Base-by-base conservation (phyloP, 2,797 vertebrate genomes). In the Phyllotis vaccarum region DNA sequence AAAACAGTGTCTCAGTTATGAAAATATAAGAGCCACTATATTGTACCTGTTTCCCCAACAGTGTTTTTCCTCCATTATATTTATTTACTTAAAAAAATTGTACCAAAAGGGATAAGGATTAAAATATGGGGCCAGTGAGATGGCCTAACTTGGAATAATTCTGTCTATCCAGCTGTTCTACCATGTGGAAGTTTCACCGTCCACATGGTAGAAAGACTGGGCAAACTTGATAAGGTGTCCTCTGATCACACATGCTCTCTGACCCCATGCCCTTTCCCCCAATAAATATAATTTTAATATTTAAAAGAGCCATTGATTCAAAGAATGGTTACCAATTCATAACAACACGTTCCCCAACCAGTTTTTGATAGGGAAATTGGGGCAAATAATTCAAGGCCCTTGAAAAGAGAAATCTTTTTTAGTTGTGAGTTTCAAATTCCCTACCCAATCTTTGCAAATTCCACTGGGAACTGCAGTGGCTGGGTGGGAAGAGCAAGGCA, bases 381-480 rank as follows among this genome's bases (percentile, higher is more conserved):
- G 93, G 75, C 46, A 60, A 66, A 80, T 22, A 86, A 96, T 82
- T 82, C 11, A 85, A 85, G 92, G 92, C 88, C 62, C 78, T 64
- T 70, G 90, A 58, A 95, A 94, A 96, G 66, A 93, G 83, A 86
- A 87, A 56, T 79, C 27, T 82, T 58, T 66, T 86, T 80, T 79
- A n/a, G 66, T 94, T 92, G 74, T 68, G 75, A 80, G 13, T 97
- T 95, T 94, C 90, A 94, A 82, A 82, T 37, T 88, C 90, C 89
- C 72, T 68, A 60, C 37, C 37, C 92, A 76, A 86, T 96, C 88
- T 95, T 40, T 70, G 31, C 60, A 66, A 87, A 82, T 94, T 95
- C 96, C 89, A 76, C 46, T 62, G 95, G 91, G 89, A 89, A 92
- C 80, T 49, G 66, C 76, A 81, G 86, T 86, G 60, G 46, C 37